These are phyloP conservation scores for Hybos culiciformis DNA, from an alignment of 2,888 invertebrate genomes.

Conservation along the genomic window DNA sequence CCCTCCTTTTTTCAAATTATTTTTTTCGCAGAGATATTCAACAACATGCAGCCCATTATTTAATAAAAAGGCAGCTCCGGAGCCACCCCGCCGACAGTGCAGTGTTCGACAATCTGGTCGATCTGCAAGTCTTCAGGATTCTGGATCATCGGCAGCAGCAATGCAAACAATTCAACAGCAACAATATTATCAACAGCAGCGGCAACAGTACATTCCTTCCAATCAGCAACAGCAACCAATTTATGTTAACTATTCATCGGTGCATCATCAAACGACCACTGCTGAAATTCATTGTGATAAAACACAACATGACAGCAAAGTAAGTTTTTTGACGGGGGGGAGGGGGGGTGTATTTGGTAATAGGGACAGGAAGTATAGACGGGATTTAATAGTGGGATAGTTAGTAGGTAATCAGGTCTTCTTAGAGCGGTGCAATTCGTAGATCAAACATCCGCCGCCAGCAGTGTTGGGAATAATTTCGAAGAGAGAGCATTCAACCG, in stretches of 20 bases:
- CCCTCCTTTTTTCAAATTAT: background rate
- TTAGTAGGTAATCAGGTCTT: too few species aligned
- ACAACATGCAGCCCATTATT: conserved; percentile 58
- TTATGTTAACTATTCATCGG: conserved; percentile 36
- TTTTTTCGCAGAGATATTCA: conserved; percentile 36
- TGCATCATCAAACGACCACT: conserved; percentile 45
- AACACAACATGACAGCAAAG: conserved; percentile 35
- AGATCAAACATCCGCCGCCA: too few species aligned
- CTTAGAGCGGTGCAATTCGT: too few species aligned
- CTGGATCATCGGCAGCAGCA: conserved; percentile 14
- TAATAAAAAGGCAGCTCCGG: conserved; percentile 65
- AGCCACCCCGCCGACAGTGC: conserved; percentile 64
- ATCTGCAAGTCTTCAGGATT: conserved; percentile 17
- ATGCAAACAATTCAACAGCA: conserved; percentile 12
- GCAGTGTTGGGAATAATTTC: too few species aligned
- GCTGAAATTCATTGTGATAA: conserved; percentile 43
- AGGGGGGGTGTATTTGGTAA: too few species aligned
- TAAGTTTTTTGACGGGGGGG: conserved; percentile 13
- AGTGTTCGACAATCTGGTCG: conserved; percentile 31
- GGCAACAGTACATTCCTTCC: conserved; percentile 17
- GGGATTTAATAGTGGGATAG: too few species aligned
- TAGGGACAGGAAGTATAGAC: too few species aligned
- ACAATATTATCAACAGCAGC: conserved; percentile 12
- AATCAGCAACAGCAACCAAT: conserved; percentile 27
- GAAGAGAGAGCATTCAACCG: too few species aligned